Evolutionary conservation across 2,797 vertebrate genomes (phyloP).

Genomic region (Ctenopoma multispine): DNA sequence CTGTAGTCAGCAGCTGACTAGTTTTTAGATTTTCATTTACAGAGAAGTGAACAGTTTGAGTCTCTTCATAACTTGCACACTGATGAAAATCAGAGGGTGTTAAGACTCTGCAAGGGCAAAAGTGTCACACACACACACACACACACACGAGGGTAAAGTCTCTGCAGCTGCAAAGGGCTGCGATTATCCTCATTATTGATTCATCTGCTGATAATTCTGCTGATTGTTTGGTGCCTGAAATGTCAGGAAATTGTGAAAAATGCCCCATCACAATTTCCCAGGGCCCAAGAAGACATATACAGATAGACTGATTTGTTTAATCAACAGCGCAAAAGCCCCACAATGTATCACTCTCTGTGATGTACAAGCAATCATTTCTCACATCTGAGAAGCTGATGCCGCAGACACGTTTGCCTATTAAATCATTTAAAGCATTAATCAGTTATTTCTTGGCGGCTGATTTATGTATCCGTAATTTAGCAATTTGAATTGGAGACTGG

Average conservation of each 20-base stretch:
- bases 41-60: background rate
- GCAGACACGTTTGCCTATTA: background rate
- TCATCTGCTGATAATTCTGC: background rate
- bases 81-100: background rate
- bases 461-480: background rate
- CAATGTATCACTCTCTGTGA: background rate
- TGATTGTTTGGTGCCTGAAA: background rate
- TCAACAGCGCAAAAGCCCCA: background rate
- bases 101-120: background rate
- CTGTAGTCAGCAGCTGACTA: background rate
- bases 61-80: background rate
- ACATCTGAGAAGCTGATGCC: background rate
- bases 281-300: background rate
- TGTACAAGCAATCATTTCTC: background rate
- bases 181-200: background rate
- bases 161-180: background rate
- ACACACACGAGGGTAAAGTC: background rate
- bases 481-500: background rate
- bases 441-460: background rate
- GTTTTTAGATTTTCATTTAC: background rate
- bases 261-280: background rate
- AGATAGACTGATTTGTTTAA: background rate
- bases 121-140: background rate
- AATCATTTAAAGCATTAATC: background rate
- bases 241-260: background rate